phyloP scores from a whole-genome alignment of 2,113 vertebrate species.

The Phasianus colchicus region DNA sequence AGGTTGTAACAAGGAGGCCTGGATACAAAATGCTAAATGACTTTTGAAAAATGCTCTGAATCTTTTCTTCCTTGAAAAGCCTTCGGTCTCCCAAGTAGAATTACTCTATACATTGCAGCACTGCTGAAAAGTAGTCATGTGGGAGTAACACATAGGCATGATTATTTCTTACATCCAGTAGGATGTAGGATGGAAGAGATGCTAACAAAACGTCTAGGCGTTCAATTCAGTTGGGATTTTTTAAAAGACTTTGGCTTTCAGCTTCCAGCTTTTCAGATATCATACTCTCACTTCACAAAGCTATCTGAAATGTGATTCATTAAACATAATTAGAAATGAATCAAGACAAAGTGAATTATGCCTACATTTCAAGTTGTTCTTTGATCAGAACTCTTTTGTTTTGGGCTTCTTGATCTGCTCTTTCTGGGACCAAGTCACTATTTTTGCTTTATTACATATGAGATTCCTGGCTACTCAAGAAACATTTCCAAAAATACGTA shows the following conservation, averaged over 20 bases:
- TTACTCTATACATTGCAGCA: not conserved
- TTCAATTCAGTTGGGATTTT: not conserved
- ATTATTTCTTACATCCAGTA: slow-evolving; percentile 28
- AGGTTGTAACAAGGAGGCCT: not conserved
- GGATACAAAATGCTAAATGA: not conserved
- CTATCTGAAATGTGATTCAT: slow-evolving; percentile 13
- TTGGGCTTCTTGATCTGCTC: not conserved
- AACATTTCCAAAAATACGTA: not conserved
- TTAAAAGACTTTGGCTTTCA: slow-evolving; percentile 9
- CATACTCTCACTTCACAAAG: not conserved
- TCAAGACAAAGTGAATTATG: slow-evolving; percentile 27
- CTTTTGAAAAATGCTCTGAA: not conserved
- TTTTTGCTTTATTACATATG: not conserved
- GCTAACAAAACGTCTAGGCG: not conserved
- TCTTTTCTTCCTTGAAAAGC: not conserved
- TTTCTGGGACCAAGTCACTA: not conserved
- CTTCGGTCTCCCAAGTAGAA: not conserved
- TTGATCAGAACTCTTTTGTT: not conserved
- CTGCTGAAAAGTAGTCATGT: slow-evolving; percentile 2
- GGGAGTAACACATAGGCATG: not conserved
- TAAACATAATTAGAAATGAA: slow-evolving; percentile 26
- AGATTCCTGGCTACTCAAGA: not conserved
- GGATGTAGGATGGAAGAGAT: not conserved
- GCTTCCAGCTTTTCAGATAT: not conserved
- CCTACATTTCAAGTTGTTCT: not conserved